Conservation (phyloP, 2,113 vertebrate species). For the Periophthalmodon schlosseri region DNA sequence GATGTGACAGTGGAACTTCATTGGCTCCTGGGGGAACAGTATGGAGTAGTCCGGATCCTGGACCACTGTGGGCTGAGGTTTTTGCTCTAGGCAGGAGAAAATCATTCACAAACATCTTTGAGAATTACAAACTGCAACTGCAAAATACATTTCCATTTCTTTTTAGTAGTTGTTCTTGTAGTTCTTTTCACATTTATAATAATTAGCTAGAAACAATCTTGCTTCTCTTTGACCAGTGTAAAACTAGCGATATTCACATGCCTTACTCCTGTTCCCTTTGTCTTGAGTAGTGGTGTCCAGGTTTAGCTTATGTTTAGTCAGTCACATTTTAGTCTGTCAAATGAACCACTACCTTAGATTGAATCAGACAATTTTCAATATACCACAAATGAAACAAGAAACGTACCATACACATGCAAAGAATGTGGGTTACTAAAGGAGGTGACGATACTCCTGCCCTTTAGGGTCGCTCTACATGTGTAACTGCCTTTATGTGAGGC, state of each 20-base stretch:
- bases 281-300: background rate
- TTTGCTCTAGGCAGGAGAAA: constrained; percentile 25
- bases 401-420: constrained; percentile 42
- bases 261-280: background rate
- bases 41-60: constrained; percentile 18
- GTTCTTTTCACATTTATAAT: no score
- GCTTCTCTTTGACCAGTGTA: background rate
- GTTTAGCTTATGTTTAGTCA: background rate
- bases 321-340: background rate
- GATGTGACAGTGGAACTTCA: constrained; percentile 36
- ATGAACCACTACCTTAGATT: background rate
- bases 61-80: constrained; percentile 18
- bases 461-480: constrained; percentile 16
- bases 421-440: rapidly evolving
- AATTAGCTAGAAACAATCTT: no score
- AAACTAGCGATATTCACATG: background rate
- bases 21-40: constrained; percentile 36
- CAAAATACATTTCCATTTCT: background rate
- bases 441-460: constrained; percentile 26
- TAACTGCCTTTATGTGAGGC: constrained; percentile 1
- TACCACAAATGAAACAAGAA: background rate
- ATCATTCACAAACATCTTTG: background rate
- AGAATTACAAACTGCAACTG: background rate
- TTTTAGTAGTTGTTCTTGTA: background rate
- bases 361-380: background rate